A percentile compares a stretch with the other conserved stretches of the same genome.
Evolutionary conservation across 2,797 vertebrate species (phyloP).

Genomic region (Miichthys miiuy): DNA sequence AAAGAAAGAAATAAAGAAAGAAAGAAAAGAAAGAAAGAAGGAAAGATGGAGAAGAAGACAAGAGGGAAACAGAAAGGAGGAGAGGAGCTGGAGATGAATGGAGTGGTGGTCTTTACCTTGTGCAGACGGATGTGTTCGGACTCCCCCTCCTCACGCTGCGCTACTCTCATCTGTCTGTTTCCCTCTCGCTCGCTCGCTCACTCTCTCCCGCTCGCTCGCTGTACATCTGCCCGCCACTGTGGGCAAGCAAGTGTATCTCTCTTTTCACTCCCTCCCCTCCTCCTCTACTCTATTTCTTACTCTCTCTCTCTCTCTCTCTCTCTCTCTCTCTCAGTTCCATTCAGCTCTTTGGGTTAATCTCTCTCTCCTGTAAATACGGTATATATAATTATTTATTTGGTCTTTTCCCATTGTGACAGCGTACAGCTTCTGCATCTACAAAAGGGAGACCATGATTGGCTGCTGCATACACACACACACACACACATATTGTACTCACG

Average conservation of each 20-base stretch:
- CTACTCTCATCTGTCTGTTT: constrained; percentile 41
- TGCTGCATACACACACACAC: neutral
- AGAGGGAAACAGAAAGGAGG: neutral
- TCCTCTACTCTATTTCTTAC: neutral
- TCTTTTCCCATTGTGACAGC: neutral
- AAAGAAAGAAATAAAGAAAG: neutral
- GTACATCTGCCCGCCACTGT: constrained; percentile 32
- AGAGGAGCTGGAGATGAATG: constrained; percentile 3
- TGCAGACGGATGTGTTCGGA: constrained; percentile 82
- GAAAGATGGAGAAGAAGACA: neutral
- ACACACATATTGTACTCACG: neutral
- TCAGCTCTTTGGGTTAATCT: neutral
- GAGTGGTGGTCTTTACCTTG: constrained; percentile 78
- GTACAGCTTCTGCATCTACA: constrained; percentile 17
- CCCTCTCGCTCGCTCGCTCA: constrained; percentile 2
- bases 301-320: neutral
- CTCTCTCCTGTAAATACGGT: neutral
- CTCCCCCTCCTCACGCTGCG: constrained; percentile 31
- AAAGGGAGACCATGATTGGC: constrained; percentile 1
- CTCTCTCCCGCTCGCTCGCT: neutral
- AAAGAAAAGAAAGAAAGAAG: constrained; percentile 6
- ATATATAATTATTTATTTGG: neutral
- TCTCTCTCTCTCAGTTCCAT: neutral
- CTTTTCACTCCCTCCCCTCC: constrained; percentile 11
- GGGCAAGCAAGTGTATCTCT: constrained; percentile 34